These are phyloP conservation scores for Acanthosepion lycidas DNA, from an alignment of 2,888 invertebrate species.

Conservation along the genomic window DNA sequence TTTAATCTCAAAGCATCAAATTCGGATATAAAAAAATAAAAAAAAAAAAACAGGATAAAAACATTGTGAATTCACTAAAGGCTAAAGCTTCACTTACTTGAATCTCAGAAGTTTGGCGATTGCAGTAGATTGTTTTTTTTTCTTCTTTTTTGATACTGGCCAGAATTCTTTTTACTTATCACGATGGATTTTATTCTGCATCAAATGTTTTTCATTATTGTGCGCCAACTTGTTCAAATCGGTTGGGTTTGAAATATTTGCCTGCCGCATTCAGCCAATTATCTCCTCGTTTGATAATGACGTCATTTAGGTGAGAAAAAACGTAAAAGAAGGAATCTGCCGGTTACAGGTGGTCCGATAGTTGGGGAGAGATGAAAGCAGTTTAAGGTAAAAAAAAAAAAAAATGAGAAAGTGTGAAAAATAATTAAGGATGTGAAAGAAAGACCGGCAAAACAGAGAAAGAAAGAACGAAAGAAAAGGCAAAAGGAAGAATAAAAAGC, in stretches of 20 bases:
- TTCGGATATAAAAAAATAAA: no score
- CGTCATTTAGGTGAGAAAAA: neutral
- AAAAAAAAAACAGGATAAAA: no score
- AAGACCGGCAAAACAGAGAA: neutral
- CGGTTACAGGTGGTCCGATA: neutral
- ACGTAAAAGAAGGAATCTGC: neutral
- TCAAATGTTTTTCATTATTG: neutral
- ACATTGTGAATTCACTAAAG: no score
- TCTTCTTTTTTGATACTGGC: no score
- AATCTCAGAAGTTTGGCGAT: neutral
- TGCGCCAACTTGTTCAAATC: neutral
- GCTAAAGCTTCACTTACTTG: neutral
- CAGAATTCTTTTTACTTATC: no score
- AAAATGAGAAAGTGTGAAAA: constrained; percentile 39
- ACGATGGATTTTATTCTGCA: no score
- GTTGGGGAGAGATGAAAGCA: neutral
- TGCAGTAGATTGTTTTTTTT: no score
- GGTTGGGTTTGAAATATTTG: neutral
- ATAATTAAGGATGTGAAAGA: neutral
- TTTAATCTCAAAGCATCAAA: no score
- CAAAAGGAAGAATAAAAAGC: neutral
- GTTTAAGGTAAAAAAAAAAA: neutral
- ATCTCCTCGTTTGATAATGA: neutral
- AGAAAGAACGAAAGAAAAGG: neutral
- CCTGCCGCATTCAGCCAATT: neutral